These are phyloP conservation scores for Micrasema minimum DNA, from an alignment of 1,140 invertebrate genomes.

Conservation along the genomic window DNA sequence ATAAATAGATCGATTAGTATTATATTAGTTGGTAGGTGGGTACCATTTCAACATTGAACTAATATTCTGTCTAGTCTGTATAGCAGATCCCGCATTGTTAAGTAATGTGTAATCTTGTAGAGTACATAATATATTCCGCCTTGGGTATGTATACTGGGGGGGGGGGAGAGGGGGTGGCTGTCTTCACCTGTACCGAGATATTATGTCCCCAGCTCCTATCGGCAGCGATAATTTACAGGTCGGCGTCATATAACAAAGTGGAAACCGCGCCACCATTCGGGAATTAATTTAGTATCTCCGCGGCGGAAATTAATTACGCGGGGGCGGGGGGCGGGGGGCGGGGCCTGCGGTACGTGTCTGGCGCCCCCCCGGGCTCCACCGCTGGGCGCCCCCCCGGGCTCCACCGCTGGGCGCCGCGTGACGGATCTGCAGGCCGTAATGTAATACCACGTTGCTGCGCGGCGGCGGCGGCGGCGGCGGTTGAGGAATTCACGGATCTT, in stretches of 20 bases:
- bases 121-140: too few species aligned
- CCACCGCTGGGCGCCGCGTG: too few species aligned
- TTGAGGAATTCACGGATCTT: constrained; percentile 8
- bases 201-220: neutral
- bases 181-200: neutral
- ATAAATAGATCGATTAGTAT: too few species aligned
- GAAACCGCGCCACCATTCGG: constrained; percentile 42
- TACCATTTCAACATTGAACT: too few species aligned
- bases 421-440: too few species aligned
- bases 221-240: constrained; percentile 48
- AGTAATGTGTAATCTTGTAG: too few species aligned
- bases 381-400: neutral
- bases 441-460: neutral
- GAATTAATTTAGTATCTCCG: constrained; percentile 49
- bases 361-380: neutral
- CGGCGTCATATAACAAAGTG: constrained; percentile 46
- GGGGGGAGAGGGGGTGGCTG: neutral
- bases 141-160: too few species aligned
- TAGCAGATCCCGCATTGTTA: too few species aligned
- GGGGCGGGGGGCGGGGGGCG: neutral
- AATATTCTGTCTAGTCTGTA: too few species aligned
- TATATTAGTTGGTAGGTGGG: too few species aligned
- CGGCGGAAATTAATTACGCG: constrained; percentile 49
- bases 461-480: neutral
- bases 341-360: neutral